phyloP scores from a whole-genome alignment of 2,888 invertebrate genomes.

The Metacarcinus magister region DNA sequence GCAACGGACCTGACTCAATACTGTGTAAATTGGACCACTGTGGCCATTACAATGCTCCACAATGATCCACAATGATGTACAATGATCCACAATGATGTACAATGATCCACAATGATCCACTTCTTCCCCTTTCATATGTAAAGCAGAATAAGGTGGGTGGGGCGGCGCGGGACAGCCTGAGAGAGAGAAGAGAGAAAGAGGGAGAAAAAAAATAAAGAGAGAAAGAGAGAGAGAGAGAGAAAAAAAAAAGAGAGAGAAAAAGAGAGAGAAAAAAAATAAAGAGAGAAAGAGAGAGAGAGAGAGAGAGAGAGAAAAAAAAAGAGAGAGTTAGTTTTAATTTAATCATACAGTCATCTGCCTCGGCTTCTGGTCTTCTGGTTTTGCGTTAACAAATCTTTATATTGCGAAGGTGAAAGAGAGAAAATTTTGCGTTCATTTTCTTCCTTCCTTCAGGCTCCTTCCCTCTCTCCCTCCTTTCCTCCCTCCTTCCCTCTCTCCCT shows the following conservation, averaged over 20 bases:
- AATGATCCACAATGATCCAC: slow-evolving; percentile 27
- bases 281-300: slow-evolving; percentile 19
- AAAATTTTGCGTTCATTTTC: slow-evolving; percentile 6
- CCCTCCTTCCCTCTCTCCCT: too few species aligned
- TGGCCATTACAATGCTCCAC: background rate
- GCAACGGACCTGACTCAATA: background rate
- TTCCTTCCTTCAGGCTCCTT: background rate
- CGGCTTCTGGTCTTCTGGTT: slow-evolving; percentile 4
- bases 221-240: background rate
- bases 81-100: background rate
- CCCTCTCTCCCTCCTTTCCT: background rate
- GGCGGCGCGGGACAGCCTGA: background rate
- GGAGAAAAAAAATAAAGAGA: background rate
- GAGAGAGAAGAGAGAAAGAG: background rate
- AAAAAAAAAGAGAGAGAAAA: background rate
- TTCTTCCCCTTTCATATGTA: slow-evolving; percentile 47
- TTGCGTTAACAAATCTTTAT: background rate
- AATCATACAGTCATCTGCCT: background rate
- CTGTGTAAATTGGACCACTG: slow-evolving; percentile 35
- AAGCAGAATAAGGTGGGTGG: background rate
- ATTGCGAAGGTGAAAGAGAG: background rate
- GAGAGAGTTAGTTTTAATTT: background rate
- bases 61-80: background rate
- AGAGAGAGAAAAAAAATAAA: background rate
- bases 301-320: background rate